A percentile compares a stretch with the other conserved stretches of the same genome.
These are phyloP conservation scores for Lota lota DNA, from an alignment of 2,113 vertebrate genomes.

Conservation along the genomic window DNA sequence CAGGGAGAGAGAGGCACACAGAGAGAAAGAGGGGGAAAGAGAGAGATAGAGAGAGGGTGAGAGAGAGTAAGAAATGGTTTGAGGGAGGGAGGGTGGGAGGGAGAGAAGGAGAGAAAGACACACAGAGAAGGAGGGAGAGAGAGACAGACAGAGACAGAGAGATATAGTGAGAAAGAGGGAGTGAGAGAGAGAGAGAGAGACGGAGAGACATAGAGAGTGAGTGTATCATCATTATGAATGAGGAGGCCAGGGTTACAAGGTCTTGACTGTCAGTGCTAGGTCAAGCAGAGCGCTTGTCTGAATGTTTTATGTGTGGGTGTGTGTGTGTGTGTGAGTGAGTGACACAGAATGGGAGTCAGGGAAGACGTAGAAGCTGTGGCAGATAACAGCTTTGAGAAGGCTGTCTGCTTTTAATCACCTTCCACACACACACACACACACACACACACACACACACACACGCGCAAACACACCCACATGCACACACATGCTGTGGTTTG, in stretches of 20 bases:
- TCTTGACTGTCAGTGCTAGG: conserved; percentile 44
- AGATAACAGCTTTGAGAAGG: too few species aligned
- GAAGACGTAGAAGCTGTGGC: too few species aligned
- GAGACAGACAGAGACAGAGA: not conserved
- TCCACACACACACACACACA: conserved; percentile 35
- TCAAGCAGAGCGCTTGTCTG: conserved; percentile 10
- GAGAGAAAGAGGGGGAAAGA: not conserved
- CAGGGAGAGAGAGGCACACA: conserved; percentile 9
- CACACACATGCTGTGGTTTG: conserved; percentile 7
- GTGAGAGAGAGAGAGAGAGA: not conserved
- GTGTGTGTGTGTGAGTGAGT: not conserved
- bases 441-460: conserved; percentile 23
- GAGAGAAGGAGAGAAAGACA: not conserved
- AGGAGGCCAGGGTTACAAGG: conserved; percentile 41
- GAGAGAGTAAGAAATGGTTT: not conserved
- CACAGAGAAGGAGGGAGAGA: not conserved
- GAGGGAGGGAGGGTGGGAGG: not conserved
- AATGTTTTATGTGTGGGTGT: not conserved
- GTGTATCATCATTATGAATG: conserved; percentile 33
- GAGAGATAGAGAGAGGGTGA: not conserved
- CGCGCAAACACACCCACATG: conserved; percentile 23
- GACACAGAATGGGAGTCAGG: too few species aligned
- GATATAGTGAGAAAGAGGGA: not conserved
- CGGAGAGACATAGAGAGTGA: not conserved
- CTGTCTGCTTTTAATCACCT: conserved; percentile 26